These are phyloP conservation scores for Aeoliscus strigatus DNA, from an alignment of 2,797 vertebrate species.

Conservation along the genomic window DNA sequence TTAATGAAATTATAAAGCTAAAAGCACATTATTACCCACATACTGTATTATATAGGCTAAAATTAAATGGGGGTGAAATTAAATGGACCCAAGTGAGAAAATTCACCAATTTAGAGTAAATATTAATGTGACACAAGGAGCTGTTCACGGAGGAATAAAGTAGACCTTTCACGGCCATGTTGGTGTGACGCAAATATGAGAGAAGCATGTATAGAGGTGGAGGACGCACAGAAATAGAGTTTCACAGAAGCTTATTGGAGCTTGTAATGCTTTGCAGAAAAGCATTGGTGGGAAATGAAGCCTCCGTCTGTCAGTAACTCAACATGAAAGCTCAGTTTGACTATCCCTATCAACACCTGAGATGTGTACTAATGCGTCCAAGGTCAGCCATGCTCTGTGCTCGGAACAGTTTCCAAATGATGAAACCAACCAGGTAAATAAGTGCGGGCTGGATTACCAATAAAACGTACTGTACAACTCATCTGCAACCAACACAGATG, in stretches of 20 bases:
- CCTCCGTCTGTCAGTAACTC: neutral
- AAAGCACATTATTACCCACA: too few relatives aligned
- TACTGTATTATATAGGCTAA: too few relatives aligned
- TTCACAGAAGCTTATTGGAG: conserved; percentile 4
- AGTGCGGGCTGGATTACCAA: conserved; percentile 4
- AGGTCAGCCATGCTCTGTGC: neutral
- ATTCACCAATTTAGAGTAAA: conserved; percentile 7
- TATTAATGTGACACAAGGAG: conserved; percentile 15
- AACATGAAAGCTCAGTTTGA: neutral
- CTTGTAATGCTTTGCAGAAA: conserved; percentile 7
- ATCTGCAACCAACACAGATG: conserved; percentile 3
- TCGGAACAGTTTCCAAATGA: conserved; percentile 1
- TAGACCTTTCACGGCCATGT: conserved; percentile 27
- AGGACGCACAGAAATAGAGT: conserved; percentile 12
- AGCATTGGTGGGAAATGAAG: conserved; percentile 1
- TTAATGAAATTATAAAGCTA: too few relatives aligned
- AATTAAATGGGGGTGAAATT: too few relatives aligned
- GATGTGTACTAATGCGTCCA: neutral
- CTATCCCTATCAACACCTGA: neutral
- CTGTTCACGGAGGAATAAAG: conserved; percentile 30
- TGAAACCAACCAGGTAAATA: neutral
- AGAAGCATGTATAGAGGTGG: conserved; percentile 16
- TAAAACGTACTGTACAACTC: conserved; percentile 6
- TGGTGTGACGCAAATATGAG: conserved; percentile 30
- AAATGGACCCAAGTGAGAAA: neutral